These are phyloP conservation scores for Dolichallabes microphthalmus DNA, from an alignment of 2,113 vertebrate genomes.

Conservation along the genomic window DNA sequence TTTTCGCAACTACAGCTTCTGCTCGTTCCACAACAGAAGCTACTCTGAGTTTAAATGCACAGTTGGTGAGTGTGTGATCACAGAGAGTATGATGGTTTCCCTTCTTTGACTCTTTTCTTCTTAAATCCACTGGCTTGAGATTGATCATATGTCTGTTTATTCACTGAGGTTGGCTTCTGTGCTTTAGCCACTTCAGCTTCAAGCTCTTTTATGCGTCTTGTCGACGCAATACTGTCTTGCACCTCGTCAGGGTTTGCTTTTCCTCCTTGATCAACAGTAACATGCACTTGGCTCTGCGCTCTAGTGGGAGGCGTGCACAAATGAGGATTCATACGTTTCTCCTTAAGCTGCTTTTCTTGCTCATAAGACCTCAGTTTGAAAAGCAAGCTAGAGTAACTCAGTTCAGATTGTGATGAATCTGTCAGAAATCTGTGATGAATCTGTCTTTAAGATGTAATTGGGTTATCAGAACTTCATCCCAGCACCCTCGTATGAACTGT, in stretches of 20 bases:
- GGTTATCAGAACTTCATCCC: not conserved
- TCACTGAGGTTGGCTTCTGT: not conserved
- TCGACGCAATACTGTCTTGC: not conserved
- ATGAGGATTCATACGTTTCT: no score
- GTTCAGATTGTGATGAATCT: not conserved
- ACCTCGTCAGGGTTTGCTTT: not conserved
- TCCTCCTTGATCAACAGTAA: not conserved
- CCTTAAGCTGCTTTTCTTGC: no score
- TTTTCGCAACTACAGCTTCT: no score
- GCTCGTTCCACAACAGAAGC: no score
- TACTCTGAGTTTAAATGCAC: no score
- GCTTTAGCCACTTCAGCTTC: not conserved
- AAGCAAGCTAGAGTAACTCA: not conserved
- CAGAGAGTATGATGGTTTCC: no score
- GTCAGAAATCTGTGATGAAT: not conserved
- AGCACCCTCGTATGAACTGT: not conserved
- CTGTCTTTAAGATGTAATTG: not conserved
- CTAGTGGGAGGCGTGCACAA: not conserved
- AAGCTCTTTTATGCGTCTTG: not conserved
- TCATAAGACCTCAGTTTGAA: not conserved
- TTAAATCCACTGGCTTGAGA: not conserved
- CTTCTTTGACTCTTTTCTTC: not conserved
- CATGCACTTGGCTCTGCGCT: not conserved
- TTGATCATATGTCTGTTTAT: not conserved
- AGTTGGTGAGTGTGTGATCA: no score